Base-by-base conservation (phyloP, 2,797 vertebrate genomes). In the Corythornis leucogaster region DNA sequence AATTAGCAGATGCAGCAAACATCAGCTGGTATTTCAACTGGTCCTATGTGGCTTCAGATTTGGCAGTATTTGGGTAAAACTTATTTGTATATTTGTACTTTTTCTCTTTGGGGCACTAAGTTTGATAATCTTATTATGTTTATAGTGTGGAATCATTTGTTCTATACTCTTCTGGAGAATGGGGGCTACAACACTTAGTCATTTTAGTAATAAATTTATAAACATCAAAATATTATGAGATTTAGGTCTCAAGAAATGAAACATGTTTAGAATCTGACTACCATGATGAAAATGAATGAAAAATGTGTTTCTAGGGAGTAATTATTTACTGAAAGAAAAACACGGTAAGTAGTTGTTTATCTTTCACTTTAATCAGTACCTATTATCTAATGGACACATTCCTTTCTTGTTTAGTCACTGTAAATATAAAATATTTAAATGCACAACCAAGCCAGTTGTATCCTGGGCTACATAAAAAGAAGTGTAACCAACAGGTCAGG, bases 11-110 rank as follows among this genome's bases (percentile, higher is more conserved):
- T 81, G 59, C 87, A 85, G 48, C 57, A 93, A 85, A 89, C 38
- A 85, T 75, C 76, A 91, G 43, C 48, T 93, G 53, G 48, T 90
- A 80, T 87, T 96, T 93, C 85, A 89, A 15, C 31, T 53, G 53
- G 66, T 75, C 48, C 58, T 63, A 48, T 15, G 35, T 79, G 80
- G 30, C 18, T 80, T 87, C 85, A 73, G 69, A 66, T 79, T 89
- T 93, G 77, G 70, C 59, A 93, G 40, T 28, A 75, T 61, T n/a
- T n/a, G 77, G 35, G 73, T 33, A 79, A 69, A 71, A 73, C 45
- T 54, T 85, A 78, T 83, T 76, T 89, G 42, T 69, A 33, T 30
- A 54, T 80, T 69, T 69, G 9, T 35, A 35, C 51, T 92, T 12
- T 38, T 43, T 55, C 51, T 83, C 46, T 70, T 76, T 79, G 35